Conservation (phyloP, 2,113 vertebrate species). For the Myrmophylax atrothorax region DNA sequence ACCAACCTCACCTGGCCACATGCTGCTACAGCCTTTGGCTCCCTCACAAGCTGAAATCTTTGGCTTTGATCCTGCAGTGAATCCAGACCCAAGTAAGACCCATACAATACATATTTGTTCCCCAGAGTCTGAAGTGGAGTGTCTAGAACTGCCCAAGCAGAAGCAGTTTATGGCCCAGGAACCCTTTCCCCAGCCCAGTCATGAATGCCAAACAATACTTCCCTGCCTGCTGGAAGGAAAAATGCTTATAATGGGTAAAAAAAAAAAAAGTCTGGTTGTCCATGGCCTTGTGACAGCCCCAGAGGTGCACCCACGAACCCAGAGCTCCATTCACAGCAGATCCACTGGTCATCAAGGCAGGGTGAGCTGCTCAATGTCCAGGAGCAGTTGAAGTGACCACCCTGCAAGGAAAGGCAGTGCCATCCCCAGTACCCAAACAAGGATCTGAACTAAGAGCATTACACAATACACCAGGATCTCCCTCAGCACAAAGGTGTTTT, state of each 20-base stretch:
- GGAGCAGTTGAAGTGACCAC: not conserved
- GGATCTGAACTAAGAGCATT: not conserved
- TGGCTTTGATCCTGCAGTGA: not conserved
- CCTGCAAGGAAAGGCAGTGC: not conserved
- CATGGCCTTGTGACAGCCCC: not conserved
- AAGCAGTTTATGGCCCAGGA: not conserved
- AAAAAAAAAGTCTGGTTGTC: not conserved
- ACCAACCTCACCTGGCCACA: not conserved
- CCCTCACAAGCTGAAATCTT: not conserved
- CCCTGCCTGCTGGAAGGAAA: not conserved
- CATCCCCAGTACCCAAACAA: not conserved
- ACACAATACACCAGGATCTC: rapidly evolving
- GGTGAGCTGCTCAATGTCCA: not conserved
- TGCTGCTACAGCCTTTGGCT: not conserved
- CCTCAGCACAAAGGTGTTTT: not conserved
- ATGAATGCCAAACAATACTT: not conserved
- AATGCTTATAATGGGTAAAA: rapidly evolving
- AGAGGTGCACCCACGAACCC: not conserved
- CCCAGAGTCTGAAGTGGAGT: not conserved
- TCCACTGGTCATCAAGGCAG: not conserved
- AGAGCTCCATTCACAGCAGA: not conserved
- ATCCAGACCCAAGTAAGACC: not conserved
- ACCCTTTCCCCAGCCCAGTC: not conserved
- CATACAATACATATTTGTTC: too few relatives aligned
- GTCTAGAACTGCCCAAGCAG: not conserved